Evolutionary conservation across 2,888 invertebrate species (phyloP), one percentile per base, ranked within the genome.

Genomic region (Poecilobothrus nobilitatus): DNA sequence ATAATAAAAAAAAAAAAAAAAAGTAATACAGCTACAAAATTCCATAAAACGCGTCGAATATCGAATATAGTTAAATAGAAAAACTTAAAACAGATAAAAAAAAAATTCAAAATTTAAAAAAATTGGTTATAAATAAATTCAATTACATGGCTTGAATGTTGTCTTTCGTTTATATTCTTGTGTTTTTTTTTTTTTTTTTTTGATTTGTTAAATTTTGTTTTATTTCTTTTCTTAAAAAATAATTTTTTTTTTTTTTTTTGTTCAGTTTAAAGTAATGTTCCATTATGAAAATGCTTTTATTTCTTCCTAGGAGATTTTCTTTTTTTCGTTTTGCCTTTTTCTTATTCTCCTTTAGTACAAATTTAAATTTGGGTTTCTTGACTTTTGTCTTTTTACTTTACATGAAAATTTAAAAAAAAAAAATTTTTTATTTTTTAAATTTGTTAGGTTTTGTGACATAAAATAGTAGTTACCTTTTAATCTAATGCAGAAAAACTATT

Each of bases 41-140:
- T 53, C 53, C 53, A 53, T 53, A 53, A 53, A 53, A 53, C 53
- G 53, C 53, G 53, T 53, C 53, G 53, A 53, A 53, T 53, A 53
- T 18, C 18, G 53, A 53, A 44, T 44, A 44, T 44, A 44, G 44
- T 44, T 44, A 9, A 53, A 53, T 53, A 53, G 18, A 53, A 53
- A 53, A 12, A 41, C 12, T 12, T 12, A 41, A 41, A 41, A 8
- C 12, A n/a, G 15, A 41, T 41, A 41, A 41, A 15, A 41, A 41
- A 41, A 15, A 41, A 41, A 41, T 41, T 18, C 2, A 18, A 53
- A 18, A 53, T 18, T 12, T 12, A 53, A 18, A 53, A 53, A 53
- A 53, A 53, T 18, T 53, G 18, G 53, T 53, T 53, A 53, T 53
- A 53, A 53, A 53, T 53, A 53, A 53, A 53, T 53, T 53, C 53